Evolutionary conservation across 2,888 invertebrate species (phyloP).

Genomic region (Lasioglossum vierecki): DNA sequence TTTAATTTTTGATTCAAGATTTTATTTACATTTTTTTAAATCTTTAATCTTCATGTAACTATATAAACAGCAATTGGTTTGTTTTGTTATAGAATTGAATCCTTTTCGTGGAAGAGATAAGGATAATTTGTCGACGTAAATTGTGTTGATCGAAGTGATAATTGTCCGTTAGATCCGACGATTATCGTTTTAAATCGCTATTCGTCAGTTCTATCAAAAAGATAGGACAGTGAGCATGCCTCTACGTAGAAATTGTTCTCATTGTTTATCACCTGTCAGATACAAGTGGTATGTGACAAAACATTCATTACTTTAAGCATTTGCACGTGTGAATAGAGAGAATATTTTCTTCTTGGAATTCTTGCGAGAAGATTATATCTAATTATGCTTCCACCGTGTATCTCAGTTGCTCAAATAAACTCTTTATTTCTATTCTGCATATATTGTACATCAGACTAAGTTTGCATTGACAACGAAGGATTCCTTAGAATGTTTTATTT

Average conservation of each 20-base stretch:
- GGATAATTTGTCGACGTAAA: too few species aligned
- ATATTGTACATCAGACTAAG: too few species aligned
- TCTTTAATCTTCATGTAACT: too few species aligned
- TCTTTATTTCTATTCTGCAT: too few species aligned
- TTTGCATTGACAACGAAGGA: too few species aligned
- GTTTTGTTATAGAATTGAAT: neutral
- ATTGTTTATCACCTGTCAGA: neutral
- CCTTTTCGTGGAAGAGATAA: too few species aligned
- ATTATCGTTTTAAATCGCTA: neutral
- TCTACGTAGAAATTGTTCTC: neutral
- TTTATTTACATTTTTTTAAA: too few species aligned
- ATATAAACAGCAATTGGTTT: neutral
- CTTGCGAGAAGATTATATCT: neutral
- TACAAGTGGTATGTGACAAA: neutral
- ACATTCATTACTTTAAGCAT: neutral
- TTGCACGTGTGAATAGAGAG: neutral
- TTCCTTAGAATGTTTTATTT: too few species aligned
- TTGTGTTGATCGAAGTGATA: too few species aligned
- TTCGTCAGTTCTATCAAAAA: neutral
- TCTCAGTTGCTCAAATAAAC: too few species aligned
- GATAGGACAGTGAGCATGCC: neutral
- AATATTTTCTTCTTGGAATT: neutral
- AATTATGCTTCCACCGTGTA: too few species aligned
- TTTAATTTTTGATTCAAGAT: too few species aligned
- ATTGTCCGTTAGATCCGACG: neutral